Evolutionary conservation across 53 echinoderm and acorn worm genomes (phyloP), one percentile per base, ranked within the genome.

Genomic region (Temnopleurus reevesii): DNA sequence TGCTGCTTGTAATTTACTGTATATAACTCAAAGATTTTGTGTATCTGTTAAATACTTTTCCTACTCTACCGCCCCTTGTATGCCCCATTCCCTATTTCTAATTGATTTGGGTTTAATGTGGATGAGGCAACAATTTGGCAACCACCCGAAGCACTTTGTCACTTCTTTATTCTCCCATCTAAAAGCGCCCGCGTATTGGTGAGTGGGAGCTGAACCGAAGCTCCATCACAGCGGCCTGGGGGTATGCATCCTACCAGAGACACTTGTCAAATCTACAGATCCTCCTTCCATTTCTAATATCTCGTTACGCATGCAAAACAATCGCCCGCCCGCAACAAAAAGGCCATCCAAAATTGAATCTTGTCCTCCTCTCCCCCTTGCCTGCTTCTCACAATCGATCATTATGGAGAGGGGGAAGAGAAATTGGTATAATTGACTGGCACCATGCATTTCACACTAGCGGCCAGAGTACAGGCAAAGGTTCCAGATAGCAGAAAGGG

Each of bases 301-400:
- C 88, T 87, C 71, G 88, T 87, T 87, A 87, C 88, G 53, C 51
- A 87, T 66, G 88, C 88, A 87, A 65, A 87, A 87, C 88, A 66
- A 51, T 87, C 49, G 53, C 88, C 66, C 33, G 71, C 33, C 65
- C 65, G 88, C 55, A 30, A 65, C 30, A 65, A 87, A 87, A 66
- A 87, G 88, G 49, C 55, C 51, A 66, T 46, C 31, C 35, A 65
- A 87, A 87, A 66, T 87, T 64, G 88, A 64, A 66, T 53, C 54
- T 46, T 33, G 21, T 71, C 53, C 46, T 51, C 83, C 38, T 83
- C 55, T 55, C 54, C 55, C 83, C 55, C 55, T 82, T 55, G 55
- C 83, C 83, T 28, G 83, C 83, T 83, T 83, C 55, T 83, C 83
- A 34, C 55, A 36, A 55, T 83, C 83, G 53, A 55, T 83, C 83